These are phyloP conservation scores for Pterostichus madidus DNA, from an alignment of 2,888 invertebrate species.

Conservation along the genomic window DNA sequence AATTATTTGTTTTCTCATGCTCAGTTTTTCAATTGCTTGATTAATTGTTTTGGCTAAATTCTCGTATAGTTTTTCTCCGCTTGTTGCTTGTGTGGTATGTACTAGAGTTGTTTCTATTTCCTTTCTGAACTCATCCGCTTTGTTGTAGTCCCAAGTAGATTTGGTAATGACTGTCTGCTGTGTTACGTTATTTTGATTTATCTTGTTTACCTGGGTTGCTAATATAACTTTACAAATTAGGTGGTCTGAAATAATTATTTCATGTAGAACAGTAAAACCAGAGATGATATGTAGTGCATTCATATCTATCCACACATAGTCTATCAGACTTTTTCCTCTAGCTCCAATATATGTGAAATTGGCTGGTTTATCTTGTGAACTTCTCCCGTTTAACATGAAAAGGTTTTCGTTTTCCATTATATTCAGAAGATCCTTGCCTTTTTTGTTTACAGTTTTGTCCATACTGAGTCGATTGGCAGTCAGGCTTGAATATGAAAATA, in stretches of 20 bases:
- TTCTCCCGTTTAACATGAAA: slow-evolving; percentile 7
- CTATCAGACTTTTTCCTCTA: neutral
- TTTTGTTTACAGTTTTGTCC: slow-evolving; percentile 1
- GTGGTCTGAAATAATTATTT: neutral
- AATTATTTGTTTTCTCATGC: neutral
- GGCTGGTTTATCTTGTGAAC: neutral
- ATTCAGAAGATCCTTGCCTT: neutral
- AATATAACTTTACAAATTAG: neutral
- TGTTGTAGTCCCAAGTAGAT: slow-evolving; percentile 1
- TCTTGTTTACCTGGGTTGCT: neutral
- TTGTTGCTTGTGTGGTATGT: neutral
- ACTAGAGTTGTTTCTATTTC: neutral
- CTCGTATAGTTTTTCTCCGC: neutral
- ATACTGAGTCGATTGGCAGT: neutral
- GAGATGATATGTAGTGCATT: neutral
- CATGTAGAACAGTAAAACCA: neutral
- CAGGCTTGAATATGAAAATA: neutral
- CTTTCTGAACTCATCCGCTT: neutral
- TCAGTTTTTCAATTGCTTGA: neutral
- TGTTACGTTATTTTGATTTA: neutral
- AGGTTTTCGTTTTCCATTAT: neutral
- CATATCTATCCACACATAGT: neutral
- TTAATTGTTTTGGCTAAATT: neutral
- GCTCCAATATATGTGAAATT: neutral
- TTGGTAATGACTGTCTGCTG: neutral